Base-by-base conservation (phyloP, 2,113 vertebrate genomes). In the Paramormyrops kingsleyae region DNA sequence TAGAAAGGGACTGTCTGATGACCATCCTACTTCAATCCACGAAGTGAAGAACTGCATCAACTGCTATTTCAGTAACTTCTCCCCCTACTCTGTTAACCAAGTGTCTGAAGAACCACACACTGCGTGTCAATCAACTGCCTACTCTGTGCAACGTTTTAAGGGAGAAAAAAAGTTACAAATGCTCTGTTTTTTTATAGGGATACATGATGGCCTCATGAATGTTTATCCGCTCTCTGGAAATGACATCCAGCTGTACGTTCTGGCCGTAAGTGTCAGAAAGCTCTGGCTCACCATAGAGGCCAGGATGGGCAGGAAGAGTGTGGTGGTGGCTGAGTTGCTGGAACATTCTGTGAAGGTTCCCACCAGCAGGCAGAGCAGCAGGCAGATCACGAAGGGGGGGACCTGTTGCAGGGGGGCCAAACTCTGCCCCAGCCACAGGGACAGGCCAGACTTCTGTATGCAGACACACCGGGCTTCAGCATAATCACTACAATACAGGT, bases 301-400 rank as follows among this genome's bases (percentile, higher is more conserved):
- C 93, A 99, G 91, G 27, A 99, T 97, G 88, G 98, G 98, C 84
- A 99, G 95, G 89, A 99, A 98, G 89, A 99, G 95, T 0, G 97
- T 98, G 88, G 97, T 98, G 91, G 97, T 97, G 92, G 97, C 95
- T 84, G 95, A 96, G 0, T 97, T 97, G 92, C 97, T 97, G 91
- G 96, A 91, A 83, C 95, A 97, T 90, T 97, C 97, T 0, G 97
- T 97, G 95, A 97, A 96, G 89, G 88, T 83, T 87, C 96, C 96
- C 0, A 96, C 0, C n/a, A 97, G 89, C 27, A 97, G 91, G 24
- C 93, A 95, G 10, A 97, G 1, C 10, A 97, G 70, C 19, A 97
- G 0, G 15, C 80, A 93, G 0, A 95, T 96, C 83, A 95, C 95
- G 0, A 95, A 52, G 0, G 89, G 10, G 0, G 97, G 95, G 84